A percentile compares a stretch with the other conserved stretches of the same genome.
phyloP scores from a whole-genome alignment of 2,113 vertebrate species.

The Protobothrops mucrosquamatus region DNA sequence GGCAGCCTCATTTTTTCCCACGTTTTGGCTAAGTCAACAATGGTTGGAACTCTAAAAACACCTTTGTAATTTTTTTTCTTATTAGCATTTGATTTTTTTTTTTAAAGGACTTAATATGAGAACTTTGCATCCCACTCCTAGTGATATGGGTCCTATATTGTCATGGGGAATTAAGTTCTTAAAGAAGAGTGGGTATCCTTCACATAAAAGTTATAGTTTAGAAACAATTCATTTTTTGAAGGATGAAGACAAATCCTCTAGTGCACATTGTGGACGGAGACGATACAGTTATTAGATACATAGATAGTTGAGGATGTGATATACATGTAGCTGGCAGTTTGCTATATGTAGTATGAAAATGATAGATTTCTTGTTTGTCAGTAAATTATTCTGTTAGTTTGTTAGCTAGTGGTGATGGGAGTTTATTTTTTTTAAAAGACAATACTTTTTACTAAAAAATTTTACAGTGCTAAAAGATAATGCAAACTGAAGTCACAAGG shows the following conservation, averaged over 20 bases:
- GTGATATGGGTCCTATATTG: neutral
- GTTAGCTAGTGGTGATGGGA: neutral
- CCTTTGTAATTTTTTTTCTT: slow-evolving; percentile 34
- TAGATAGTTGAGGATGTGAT: neutral
- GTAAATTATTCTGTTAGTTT: neutral
- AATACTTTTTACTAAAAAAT: neutral
- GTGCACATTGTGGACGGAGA: neutral
- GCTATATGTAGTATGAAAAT: neutral
- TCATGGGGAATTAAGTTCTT: neutral
- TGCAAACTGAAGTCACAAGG: neutral
- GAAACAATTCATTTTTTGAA: neutral
- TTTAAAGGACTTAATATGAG: neutral
- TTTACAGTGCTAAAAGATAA: neutral
- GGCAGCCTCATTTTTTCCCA: neutral
- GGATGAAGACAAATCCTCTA: neutral
- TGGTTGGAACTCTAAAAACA: slow-evolving; percentile 32
- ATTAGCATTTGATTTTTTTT: neutral
- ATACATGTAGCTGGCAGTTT: neutral
- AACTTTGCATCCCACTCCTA: neutral
- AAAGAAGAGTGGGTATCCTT: neutral
- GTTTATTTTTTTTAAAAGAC: neutral
- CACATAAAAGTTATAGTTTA: neutral
- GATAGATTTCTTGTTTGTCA: neutral
- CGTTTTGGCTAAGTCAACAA: slow-evolving; percentile 46
- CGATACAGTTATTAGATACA: neutral